Evolutionary conservation across 2,797 vertebrate genomes (phyloP), one percentile per base, ranked within the genome.

Genomic region (Gobionotothen gibberifrons): DNA sequence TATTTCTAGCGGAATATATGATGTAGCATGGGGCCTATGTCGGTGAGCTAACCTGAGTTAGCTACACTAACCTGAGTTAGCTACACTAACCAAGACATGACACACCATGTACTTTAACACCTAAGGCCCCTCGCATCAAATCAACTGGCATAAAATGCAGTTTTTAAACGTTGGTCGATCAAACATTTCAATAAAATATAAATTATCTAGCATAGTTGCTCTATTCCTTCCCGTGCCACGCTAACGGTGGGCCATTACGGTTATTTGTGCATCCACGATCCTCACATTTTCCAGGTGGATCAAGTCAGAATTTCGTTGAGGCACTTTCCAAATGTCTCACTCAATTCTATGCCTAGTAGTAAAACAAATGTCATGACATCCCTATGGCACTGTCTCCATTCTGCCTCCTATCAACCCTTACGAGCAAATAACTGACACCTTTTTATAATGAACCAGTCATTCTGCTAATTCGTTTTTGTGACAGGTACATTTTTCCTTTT

Each of bases 51-150:
- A 26, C 22, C 22, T 26, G 22, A 26, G 22, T 26, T 26, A n/a
- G n/a, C n/a, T n/a, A n/a, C n/a, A n/a, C n/a, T n/a, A 78, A 19
- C 4, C 54, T 69, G 21, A 14, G 17, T 0, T 26, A 54, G 76
- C 71, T 72, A 78, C 68, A 39, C 10, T 63, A 62, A 43, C 21
- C 3, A 3, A 49, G 75, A 82, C 74, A 85, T 85, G 90, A 77
- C 81, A 74, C 16, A 82, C 83, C 84, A 85, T 79, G 78, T 57
- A 4, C 19, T 36, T n/a, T 32, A 46, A 43, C 22, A 40, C 10
- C 32, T 9, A 46, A 12, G 22, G 6, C 49, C 19, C 13, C 11
- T 4, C 6, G 19, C 46, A 21, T 43, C 4, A 3, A 12, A 29
- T 46, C 26, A 36, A 9, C 14, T 49, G n/a, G 11, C 3, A 55